phyloP scores from a whole-genome alignment of 2,113 vertebrate species.

The Telmatochromis sp. region DNA sequence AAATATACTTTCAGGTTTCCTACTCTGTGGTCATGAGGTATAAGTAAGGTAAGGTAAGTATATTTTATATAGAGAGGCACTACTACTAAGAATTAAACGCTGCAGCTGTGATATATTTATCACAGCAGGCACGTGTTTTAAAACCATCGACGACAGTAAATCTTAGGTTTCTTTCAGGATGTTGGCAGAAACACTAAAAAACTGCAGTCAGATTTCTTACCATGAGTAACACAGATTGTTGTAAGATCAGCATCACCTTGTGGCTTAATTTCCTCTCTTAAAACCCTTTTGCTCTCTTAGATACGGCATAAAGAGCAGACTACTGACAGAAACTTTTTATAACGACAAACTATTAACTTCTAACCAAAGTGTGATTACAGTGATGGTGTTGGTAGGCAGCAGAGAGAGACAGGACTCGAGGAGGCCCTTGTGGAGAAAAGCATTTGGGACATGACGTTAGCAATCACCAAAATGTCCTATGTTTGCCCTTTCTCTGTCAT shows the following conservation, averaged over 20 bases:
- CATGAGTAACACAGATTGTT: neutral
- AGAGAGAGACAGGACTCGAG: neutral
- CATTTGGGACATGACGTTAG: constrained; percentile 28
- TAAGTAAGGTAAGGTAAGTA: neutral
- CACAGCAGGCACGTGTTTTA: neutral
- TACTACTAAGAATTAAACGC: neutral
- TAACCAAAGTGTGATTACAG: neutral
- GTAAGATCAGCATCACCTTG: neutral
- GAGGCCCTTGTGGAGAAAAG: neutral
- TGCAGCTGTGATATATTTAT: neutral
- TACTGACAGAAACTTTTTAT: neutral
- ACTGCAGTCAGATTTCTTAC: neutral
- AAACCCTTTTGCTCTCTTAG: neutral
- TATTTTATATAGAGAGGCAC: neutral
- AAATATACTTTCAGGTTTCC: neutral
- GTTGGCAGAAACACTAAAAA: neutral
- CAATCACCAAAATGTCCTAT: neutral
- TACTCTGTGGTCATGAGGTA: neutral
- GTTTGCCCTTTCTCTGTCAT: neutral
- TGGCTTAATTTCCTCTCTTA: neutral
- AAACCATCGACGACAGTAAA: neutral
- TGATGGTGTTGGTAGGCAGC: constrained; percentile 1
- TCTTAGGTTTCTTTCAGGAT: neutral
- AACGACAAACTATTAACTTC: neutral
- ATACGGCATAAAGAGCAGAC: neutral